Evolutionary conservation across 2,113 vertebrate species (phyloP).

Genomic region (Raja brachyura): DNA sequence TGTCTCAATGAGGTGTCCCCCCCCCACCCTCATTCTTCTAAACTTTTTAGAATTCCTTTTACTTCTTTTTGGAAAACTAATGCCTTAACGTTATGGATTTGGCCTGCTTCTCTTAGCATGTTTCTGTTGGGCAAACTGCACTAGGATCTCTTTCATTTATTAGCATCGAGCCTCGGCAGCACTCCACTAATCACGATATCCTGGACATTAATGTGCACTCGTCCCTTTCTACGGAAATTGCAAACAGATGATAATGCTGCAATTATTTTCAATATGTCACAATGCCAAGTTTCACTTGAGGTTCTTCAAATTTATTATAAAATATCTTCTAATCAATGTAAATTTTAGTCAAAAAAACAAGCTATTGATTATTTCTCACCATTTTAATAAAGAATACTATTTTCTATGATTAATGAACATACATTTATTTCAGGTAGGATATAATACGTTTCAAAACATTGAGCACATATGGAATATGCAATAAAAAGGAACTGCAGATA

Average conservation of each 20-base stretch:
- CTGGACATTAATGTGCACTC: neutral
- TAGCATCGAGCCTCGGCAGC: no score
- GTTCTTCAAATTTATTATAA: neutral
- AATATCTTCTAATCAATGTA: neutral
- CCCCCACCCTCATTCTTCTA: no score
- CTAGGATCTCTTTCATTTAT: no score
- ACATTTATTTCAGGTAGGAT: neutral
- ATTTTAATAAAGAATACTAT: neutral
- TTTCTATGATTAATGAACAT: neutral
- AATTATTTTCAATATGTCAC: neutral
- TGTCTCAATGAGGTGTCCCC: no score
- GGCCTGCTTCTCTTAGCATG: no score
- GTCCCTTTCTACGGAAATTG: neutral
- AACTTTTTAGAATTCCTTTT: no score
- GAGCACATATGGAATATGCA: neutral
- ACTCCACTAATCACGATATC: no score
- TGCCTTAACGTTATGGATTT: no score
- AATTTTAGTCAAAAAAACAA: neutral
- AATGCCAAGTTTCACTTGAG: neutral
- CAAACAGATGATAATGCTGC: slow-evolving; percentile 1
- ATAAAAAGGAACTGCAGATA: no score
- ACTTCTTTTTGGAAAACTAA: no score
- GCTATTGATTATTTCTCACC: neutral
- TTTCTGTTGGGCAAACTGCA: no score
- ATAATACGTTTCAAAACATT: neutral